Percentiles rank a stretch among this genome's conserved stretches.
These are phyloP conservation scores for Hololepta plana DNA, from an alignment of 2,888 invertebrate species.

Conservation along the genomic window DNA sequence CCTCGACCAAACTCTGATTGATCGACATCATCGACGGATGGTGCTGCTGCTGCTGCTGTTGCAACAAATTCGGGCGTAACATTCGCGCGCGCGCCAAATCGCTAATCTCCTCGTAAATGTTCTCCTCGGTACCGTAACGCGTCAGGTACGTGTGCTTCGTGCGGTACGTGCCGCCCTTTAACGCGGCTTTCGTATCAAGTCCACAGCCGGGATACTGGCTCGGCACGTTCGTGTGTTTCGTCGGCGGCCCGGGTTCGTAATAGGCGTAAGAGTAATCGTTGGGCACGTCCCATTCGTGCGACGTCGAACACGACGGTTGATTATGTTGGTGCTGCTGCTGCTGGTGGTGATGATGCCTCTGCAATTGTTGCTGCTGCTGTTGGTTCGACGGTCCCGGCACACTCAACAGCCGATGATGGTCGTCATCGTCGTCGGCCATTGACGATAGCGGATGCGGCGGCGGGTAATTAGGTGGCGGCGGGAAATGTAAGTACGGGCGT, in stretches of 20 bases:
- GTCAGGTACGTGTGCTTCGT: slow-evolving; percentile 23
- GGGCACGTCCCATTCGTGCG: too few relatives aligned
- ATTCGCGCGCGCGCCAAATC: slow-evolving; percentile 30
- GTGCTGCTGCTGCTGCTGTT: slow-evolving; percentile 9
- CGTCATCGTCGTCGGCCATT: too few relatives aligned
- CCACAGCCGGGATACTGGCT: slow-evolving; percentile 20
- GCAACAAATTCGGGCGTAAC: slow-evolving; percentile 7
- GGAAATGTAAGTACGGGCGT: slow-evolving; percentile 47
- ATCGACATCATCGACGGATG: slow-evolving; percentile 46
- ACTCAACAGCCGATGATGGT: slow-evolving; percentile 16
- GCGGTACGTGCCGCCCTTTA: slow-evolving; percentile 7
- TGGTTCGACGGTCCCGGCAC: slow-evolving; percentile 15
- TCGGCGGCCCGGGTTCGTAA: slow-evolving; percentile 50
- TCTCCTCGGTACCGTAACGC: slow-evolving; percentile 64
- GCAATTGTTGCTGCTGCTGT: too few relatives aligned
- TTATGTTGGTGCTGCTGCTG: slow-evolving; percentile 12
- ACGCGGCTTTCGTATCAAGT: slow-evolving; percentile 7
- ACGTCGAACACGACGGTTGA: too few relatives aligned
- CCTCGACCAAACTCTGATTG: slow-evolving; percentile 57
- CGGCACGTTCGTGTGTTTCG: slow-evolving; percentile 45
- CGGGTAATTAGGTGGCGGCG: slow-evolving; percentile 56
- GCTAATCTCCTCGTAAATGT: slow-evolving; percentile 65
- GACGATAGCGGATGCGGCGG: slow-evolving; percentile 32
- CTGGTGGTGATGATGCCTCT: slow-evolving; percentile 9
- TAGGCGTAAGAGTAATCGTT: slow-evolving; percentile 68